Evolutionary conservation across 2,113 vertebrate genomes (phyloP).

Genomic region (Scalopus aquaticus): DNA sequence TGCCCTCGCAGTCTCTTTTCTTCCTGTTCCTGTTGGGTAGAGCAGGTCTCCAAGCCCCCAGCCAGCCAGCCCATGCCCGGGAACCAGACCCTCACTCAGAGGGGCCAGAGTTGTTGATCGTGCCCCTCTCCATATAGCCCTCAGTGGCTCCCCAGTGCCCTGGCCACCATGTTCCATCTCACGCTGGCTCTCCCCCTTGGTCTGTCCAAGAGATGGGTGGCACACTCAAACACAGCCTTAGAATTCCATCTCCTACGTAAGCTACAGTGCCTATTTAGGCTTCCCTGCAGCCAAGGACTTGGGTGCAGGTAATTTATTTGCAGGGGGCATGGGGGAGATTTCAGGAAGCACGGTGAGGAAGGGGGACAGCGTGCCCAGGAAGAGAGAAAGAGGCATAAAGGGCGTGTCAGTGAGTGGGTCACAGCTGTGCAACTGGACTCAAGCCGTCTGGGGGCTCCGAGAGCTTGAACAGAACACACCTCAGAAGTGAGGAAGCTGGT

Average conservation of each 20-base stretch:
- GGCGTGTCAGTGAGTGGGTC: too few species aligned
- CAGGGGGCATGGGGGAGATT: neutral
- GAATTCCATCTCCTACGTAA: neutral
- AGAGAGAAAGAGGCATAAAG: too few species aligned
- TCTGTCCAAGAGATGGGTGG: neutral
- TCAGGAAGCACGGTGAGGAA: neutral
- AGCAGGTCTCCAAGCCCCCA: neutral
- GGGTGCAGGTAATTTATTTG: neutral
- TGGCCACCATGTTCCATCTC: fast-evolving
- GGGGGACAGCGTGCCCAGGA: neutral
- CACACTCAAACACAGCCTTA: neutral
- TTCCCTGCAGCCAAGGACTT: neutral
- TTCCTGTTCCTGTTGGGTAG: neutral
- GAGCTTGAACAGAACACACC: neutral
- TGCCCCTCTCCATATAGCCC: fast-evolving
- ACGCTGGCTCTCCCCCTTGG: neutral
- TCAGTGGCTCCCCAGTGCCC: neutral
- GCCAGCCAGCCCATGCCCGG: neutral
- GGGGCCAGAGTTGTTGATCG: neutral
- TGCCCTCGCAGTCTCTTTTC: neutral
- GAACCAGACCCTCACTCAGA: neutral
- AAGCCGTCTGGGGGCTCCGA: neutral
- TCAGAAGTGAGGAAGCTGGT: fast-evolving
- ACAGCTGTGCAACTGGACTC: neutral
- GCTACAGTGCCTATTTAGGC: fast-evolving